Evolutionary conservation across 1,140 invertebrate genomes (phyloP).

Genomic region (Sarcophaga bullata): DNA sequence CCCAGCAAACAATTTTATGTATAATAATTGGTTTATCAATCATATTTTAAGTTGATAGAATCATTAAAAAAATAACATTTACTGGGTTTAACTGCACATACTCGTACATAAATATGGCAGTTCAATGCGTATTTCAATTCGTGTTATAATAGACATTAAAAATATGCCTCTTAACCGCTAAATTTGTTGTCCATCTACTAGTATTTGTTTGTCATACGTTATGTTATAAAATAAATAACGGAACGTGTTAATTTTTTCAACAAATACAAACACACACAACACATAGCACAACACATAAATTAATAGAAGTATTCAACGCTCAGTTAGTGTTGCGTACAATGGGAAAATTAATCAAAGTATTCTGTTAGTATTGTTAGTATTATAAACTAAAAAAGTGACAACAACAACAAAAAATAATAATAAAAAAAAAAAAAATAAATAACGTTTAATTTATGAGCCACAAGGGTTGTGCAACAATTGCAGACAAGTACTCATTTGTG

Average conservation of each 20-base stretch:
- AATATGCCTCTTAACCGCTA: conserved; percentile 20
- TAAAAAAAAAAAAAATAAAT: conserved; percentile 14
- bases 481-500: conserved; percentile 32
- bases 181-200: conserved; percentile 23
- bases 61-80: too few relatives aligned
- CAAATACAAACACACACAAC: background rate
- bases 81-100: too few relatives aligned
- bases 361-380: background rate
- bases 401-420: conserved; percentile 7
- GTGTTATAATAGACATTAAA: too few relatives aligned
- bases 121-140: too few relatives aligned
- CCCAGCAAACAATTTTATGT: too few relatives aligned
- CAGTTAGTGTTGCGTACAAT: too few relatives aligned
- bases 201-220: background rate
- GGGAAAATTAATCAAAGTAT: too few relatives aligned
- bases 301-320: background rate
- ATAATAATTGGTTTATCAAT: too few relatives aligned
- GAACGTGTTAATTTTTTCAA: conserved; percentile 20
- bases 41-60: too few relatives aligned
- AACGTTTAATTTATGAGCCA: conserved; percentile 34
- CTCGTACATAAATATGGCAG: too few relatives aligned
- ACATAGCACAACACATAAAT: background rate
- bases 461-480: conserved; percentile 36
- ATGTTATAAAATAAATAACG: background rate
- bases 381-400: background rate